Base-by-base conservation (phyloP, 2,888 invertebrate species). In the Geophilus truncorum region DNA sequence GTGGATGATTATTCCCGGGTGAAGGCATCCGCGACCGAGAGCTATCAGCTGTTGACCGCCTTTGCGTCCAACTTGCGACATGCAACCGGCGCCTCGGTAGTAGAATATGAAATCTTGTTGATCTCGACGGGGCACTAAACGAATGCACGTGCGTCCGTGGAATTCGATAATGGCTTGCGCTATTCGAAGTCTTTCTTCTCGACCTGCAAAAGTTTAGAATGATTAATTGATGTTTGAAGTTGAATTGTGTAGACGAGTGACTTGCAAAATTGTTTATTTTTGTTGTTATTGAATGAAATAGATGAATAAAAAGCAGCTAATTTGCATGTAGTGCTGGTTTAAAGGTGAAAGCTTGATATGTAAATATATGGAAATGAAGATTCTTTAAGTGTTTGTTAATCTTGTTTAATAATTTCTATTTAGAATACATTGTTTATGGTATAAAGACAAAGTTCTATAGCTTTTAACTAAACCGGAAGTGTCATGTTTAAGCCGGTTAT, bases 11-110 rank as follows among this genome's bases (percentile, higher is more conserved):
- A 88, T 87, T 0, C 88, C 89, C 23, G 86, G 84, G 77, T 85
- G 86, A 84, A 88, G 86, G 83, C 89, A 89, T 3, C 86, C 85
- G 6, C 84, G 83, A 0, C 86, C 85, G 81, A 90, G 85, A 0
- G 89, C 89, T 4, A 90, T 85, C 0, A 87, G 86, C 84, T 90
- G 90, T 77, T 86, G 86, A 0, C 89, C 89, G 0, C 90, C 90
- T 5, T 87, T 87, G 21, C 87, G 84, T 1, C 90, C 89, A 1
- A 90, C 88, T 79, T 87, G 86, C 81, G 90, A 90, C 81, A 88
- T 89, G 84, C 90, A 90, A 7, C 82, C 85, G 21, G 10, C 12
- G 32, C 85, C 86, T 75, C 84, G 85, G 18, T 84, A 82, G 18
- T 86, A 83, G 82, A 85, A 84, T 28, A 87, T 84, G 81, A 85